phyloP scores from a whole-genome alignment of 2,888 invertebrate genomes.

The Athalia cordata region DNA sequence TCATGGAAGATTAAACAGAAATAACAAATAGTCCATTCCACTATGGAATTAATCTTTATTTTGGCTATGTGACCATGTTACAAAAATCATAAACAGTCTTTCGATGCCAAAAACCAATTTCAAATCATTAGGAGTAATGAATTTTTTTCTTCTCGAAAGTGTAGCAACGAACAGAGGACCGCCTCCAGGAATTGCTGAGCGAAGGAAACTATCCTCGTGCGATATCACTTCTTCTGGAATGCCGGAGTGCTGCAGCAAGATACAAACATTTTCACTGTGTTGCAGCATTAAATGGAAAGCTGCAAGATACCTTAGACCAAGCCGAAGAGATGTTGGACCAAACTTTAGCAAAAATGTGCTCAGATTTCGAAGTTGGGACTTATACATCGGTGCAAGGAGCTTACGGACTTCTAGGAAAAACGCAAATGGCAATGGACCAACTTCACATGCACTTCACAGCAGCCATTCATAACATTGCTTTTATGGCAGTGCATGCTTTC shows the following conservation, averaged over 20 bases:
- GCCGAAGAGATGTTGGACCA: conserved; percentile 94
- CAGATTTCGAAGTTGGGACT: conserved; percentile 78
- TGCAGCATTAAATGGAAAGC: conserved; percentile 87
- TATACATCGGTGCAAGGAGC: conserved; percentile 92
- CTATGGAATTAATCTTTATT: conserved; percentile 56
- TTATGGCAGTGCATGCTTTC: conserved; percentile 77
- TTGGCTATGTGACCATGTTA: neutral
- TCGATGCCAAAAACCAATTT: neutral
- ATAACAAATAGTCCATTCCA: conserved; percentile 64
- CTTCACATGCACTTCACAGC: conserved; percentile 96
- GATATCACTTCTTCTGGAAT: conserved; percentile 91
- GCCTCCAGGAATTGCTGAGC: conserved; percentile 86
- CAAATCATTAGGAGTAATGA: conserved; percentile 4
- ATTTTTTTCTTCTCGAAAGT: conserved; percentile 24
- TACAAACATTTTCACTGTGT: conserved; percentile 95
- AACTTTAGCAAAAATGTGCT: conserved; percentile 85
- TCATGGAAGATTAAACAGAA: conserved; percentile 61
- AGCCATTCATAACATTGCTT: conserved; percentile 89
- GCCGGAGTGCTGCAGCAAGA: conserved; percentile 88
- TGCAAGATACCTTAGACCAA: conserved; percentile 93
- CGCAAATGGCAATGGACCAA: conserved; percentile 94
- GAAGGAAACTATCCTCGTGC: conserved; percentile 93
- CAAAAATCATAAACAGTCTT: no score
- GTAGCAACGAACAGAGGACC: conserved; percentile 88
- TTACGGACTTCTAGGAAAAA: conserved; percentile 92